A percentile compares a stretch with the other conserved stretches of the same genome.
These are phyloP conservation scores for Phyllopteryx taeniolatus DNA, from an alignment of 2,113 vertebrate species.

Conservation along the genomic window DNA sequence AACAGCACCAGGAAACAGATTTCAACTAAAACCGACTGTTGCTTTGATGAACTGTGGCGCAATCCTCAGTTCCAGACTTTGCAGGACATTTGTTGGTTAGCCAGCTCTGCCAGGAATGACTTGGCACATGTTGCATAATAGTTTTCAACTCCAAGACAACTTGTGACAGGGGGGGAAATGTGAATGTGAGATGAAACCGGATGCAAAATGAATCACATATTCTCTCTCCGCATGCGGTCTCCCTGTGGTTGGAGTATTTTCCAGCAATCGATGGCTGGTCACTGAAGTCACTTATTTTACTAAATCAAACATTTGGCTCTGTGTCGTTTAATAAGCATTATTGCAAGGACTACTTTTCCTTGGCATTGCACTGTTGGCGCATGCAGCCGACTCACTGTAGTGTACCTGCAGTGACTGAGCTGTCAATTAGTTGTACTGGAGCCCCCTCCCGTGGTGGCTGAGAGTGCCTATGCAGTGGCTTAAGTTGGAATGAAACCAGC, in stretches of 20 bases:
- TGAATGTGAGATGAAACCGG: slow-evolving; percentile 15
- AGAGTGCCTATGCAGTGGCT: slow-evolving; percentile 14
- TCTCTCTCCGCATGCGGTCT: slow-evolving; percentile 30
- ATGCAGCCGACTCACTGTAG: background rate
- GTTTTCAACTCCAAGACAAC: slow-evolving; percentile 12
- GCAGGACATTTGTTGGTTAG: slow-evolving; percentile 43
- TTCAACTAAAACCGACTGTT: slow-evolving; percentile 42
- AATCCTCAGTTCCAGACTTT: slow-evolving; percentile 43
- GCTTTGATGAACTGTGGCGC: slow-evolving; percentile 50
- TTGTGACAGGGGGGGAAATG: slow-evolving; percentile 10
- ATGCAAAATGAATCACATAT: slow-evolving; percentile 34
- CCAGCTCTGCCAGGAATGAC: slow-evolving; percentile 46
- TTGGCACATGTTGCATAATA: slow-evolving; percentile 27
- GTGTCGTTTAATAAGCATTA: slow-evolving; percentile 6
- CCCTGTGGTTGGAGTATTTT: slow-evolving; percentile 23
- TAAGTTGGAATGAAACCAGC: background rate
- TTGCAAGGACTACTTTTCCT: slow-evolving; percentile 13
- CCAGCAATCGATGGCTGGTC: slow-evolving; percentile 8
- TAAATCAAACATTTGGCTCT: slow-evolving; percentile 27
- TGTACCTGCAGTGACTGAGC: background rate
- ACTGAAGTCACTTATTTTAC: slow-evolving; percentile 33
- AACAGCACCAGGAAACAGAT: slow-evolving; percentile 17
- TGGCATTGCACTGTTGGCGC: slow-evolving; percentile 22
- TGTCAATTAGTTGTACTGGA: slow-evolving; percentile 45
- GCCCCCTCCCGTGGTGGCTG: slow-evolving; percentile 59